phyloP scores from a whole-genome alignment of 2,113 vertebrate genomes.

The Pan troglodytes region NHGRI_mPanTro3-v2.1_pri NC_086015.1:90273001-90273500 shows the following conservation, averaged over 20 bases:
- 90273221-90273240: conserved; percentile 74
- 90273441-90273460: conserved; percentile 75
- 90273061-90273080: conserved; percentile 80
- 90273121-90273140: conserved; percentile 80
- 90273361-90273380: conserved; percentile 81
- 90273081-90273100: conserved; percentile 81
- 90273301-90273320: conserved; percentile 63
- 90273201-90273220: conserved; percentile 83
- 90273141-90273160: conserved; percentile 75
- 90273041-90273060: conserved; percentile 78
- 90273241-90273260: conserved; percentile 85
- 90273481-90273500: conserved; percentile 65
- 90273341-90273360: conserved; percentile 84
- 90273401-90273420: conserved; percentile 81
- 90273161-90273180: conserved; percentile 82
- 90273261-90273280: conserved; percentile 84
- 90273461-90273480: conserved; percentile 65
- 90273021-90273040: conserved; percentile 74
- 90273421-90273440: conserved; percentile 88
- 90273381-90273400: conserved; percentile 82
- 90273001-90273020: conserved; percentile 62
- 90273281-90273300: conserved; percentile 83
- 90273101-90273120: conserved; percentile 84
- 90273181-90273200: conserved; percentile 74
- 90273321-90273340: conserved; percentile 83